A percentile compares a stretch with the other conserved stretches of the same genome.
These are phyloP conservation scores for Drosophila kurseongensis DNA, from an alignment of 1,140 invertebrate genomes.

Conservation along the genomic window DNA sequence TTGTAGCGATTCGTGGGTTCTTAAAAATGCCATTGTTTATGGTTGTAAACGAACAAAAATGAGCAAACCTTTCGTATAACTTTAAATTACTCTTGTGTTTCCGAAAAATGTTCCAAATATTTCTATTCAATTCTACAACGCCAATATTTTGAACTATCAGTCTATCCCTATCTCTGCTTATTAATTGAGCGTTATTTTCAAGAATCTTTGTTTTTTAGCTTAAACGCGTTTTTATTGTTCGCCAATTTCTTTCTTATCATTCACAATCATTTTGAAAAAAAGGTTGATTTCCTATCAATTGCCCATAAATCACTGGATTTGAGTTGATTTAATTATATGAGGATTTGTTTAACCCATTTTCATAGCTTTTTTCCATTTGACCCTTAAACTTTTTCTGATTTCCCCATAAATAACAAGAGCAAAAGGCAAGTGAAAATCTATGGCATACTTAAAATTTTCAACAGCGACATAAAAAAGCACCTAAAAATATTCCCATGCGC, in stretches of 20 bases:
- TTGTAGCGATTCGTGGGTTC: not conserved
- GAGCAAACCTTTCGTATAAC: not conserved
- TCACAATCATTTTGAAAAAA: not conserved
- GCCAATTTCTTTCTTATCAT: not conserved
- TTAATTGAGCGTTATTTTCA: not conserved
- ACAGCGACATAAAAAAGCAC: slow-evolving; percentile 40
- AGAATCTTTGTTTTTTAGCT: not conserved
- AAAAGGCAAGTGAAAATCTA: slow-evolving; percentile 26
- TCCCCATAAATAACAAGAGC: slow-evolving; percentile 22
- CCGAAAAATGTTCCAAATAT: not conserved
- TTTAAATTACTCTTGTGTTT: not conserved
- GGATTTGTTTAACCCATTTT: not conserved
- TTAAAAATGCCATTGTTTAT: not conserved
- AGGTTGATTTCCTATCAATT: not conserved
- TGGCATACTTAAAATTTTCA: slow-evolving; percentile 46
- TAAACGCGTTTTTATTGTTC: not conserved
- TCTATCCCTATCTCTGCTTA: not conserved
- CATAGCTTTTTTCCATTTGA: not conserved
- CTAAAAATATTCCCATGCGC: slow-evolving; percentile 50
- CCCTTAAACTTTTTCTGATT: slow-evolving; percentile 3
- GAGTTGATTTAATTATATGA: slow-evolving; percentile 1
- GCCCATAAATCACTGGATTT: slow-evolving; percentile 1
- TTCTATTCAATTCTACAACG: not conserved
- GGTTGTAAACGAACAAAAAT: not conserved
- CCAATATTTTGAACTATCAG: not conserved